Base-by-base conservation (phyloP, 2,113 vertebrate species). In the Sander vitreus region DNA sequence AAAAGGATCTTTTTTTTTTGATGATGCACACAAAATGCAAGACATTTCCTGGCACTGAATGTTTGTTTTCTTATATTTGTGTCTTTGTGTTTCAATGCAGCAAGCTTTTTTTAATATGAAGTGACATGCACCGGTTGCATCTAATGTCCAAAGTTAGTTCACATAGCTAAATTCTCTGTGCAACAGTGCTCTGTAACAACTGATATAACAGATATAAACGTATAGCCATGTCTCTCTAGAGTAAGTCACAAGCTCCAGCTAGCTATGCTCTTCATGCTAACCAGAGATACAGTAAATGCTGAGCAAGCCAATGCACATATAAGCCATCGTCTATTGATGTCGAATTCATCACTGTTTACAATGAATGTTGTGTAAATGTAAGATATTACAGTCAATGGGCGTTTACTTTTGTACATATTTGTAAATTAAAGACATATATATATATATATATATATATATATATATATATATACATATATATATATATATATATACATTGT, bases 11-110 rank as follows among this genome's bases (percentile, higher is more conserved):
- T 23, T 10, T 50, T 27, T 18, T 69, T 73, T 69, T 51, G 11
- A 81, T 74, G 54, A 92, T 72, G 93, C 90, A 93, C 91, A 89
- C 78, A 88, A 86, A 93, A 93, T 90, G 88, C 89, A 90, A 91
- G 73, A 85, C 62, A 50, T 85, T 93, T 88, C 48, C 67, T 88
- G 87, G 89, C 89, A 93, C 92, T 94, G 91, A 93, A 87, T 80
- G 85, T 87, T 87, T 89, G 79, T 91, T 83, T 80, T 83, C 33
- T 83, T 74, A 27, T 74, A 33, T 50, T 13, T 85, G 73, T 74
- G 58, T 87, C 9, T 83, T 3, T 81, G 71, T 83, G 73, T 91
- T 76, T 68, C 59, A 16, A 75, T 85, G 84, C 83, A 73, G 84
- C 84, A 87, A 84, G 85, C 89, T 92, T 88, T 88, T 88, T 55